A percentile compares a stretch with the other conserved stretches of the same genome.
Evolutionary conservation across 2,113 vertebrate species (phyloP).

Genomic region (Tragelaphus imberbis): DNA sequence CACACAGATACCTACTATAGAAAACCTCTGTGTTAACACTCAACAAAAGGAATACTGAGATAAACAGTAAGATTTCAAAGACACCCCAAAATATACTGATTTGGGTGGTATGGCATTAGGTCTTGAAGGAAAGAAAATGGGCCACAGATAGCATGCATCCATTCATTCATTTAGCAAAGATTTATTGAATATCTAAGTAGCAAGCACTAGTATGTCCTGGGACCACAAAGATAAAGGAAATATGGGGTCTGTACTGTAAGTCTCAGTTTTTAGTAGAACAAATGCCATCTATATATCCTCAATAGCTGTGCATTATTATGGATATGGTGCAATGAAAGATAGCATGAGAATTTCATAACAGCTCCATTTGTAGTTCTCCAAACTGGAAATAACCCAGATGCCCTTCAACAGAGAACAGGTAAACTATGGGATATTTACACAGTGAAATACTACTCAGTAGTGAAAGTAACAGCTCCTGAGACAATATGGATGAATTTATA

Average conservation of each 20-base stretch:
- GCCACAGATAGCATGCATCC: not conserved
- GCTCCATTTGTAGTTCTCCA: not conserved
- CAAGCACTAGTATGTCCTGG: not conserved
- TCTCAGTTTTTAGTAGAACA: constrained; percentile 1
- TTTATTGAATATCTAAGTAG: not conserved
- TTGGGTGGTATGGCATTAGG: not conserved
- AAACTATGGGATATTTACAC: not conserved
- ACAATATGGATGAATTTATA: not conserved
- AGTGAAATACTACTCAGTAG: not conserved
- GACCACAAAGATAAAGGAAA: not conserved
- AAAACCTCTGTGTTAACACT: not conserved
- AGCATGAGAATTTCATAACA: not conserved
- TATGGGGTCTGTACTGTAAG: not conserved
- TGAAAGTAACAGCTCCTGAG: not conserved
- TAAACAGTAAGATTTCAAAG: not conserved
- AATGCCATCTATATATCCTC: not conserved
- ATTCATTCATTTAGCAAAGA: constrained; percentile 1
- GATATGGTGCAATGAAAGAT: not conserved
- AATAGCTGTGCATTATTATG: not conserved
- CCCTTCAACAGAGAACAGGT: not conserved
- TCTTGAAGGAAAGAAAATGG: not conserved
- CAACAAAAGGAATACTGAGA: not conserved
- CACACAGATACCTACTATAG: not conserved
- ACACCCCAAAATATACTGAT: not conserved
- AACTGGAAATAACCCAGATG: not conserved